Evolutionary conservation across 2,113 vertebrate species (phyloP).

Genomic region (Bubo scandiacus): DNA sequence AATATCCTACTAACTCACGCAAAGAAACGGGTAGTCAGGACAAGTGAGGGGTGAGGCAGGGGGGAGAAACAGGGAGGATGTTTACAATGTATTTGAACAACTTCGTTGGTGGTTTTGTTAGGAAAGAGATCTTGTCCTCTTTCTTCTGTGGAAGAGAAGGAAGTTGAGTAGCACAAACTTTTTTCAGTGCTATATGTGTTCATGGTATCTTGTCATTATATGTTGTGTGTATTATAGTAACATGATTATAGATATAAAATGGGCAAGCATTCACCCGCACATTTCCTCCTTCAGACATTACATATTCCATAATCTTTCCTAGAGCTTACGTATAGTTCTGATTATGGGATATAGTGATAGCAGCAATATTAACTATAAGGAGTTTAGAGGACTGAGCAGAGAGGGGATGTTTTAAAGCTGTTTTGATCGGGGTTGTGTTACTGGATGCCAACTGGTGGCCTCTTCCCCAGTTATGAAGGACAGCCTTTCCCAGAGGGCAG

Average conservation of each 20-base stretch:
- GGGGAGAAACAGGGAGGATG: not conserved
- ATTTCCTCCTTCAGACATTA: not conserved
- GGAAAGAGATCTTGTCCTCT: not conserved
- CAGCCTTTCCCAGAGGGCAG: not conserved
- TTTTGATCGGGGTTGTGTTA: not conserved
- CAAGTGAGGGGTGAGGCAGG: accelerated
- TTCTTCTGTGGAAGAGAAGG: not conserved
- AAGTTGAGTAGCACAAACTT: not conserved
- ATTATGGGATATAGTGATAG: not conserved
- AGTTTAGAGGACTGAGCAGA: not conserved
- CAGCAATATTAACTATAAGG: not conserved
- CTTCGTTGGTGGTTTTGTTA: not conserved
- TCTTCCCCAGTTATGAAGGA: not conserved
- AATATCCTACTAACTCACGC: not conserved
- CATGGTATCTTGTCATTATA: not conserved
- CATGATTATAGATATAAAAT: not conserved
- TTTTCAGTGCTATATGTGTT: not conserved
- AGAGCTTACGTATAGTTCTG: not conserved
- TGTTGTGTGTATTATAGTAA: not conserved
- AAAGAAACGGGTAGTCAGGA: not conserved
- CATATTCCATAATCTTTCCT: not conserved
- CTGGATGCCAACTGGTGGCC: not conserved
- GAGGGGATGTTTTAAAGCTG: not conserved
- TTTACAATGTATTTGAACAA: not conserved
- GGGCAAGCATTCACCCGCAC: not conserved